Evolutionary conservation across 2,888 invertebrate species (phyloP), one percentile per base, ranked within the genome.

Genomic region (Malthinus flaveolus): DNA sequence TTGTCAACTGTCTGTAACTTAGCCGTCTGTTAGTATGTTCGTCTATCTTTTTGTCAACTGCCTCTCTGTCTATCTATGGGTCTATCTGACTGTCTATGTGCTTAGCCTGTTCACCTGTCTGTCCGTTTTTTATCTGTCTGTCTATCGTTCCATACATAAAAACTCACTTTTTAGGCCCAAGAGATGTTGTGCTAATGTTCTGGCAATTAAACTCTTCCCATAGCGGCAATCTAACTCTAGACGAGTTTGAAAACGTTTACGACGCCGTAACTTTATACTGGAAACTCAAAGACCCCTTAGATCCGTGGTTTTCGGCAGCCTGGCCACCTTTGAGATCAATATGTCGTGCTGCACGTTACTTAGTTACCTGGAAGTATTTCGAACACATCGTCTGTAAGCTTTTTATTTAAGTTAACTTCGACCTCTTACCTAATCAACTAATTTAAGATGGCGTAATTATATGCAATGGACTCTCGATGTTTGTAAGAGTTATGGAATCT

Each of bases 111-210:
- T n/a, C n/a, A n/a, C n/a, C n/a, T n/a, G n/a, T n/a, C n/a, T n/a
- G n/a, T n/a, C n/a, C n/a, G n/a, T n/a, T n/a, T n/a, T n/a, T n/a
- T n/a, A n/a, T n/a, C n/a, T n/a, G n/a, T n/a, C n/a, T n/a, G n/a
- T n/a, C n/a, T n/a, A n/a, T n/a, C n/a, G n/a, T n/a, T n/a, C n/a
- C n/a, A n/a, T n/a, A n/a, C n/a, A n/a, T n/a, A n/a, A n/a, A n/a
- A n/a, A n/a, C 5, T 23, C 2, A 23, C 5, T 23, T 13, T 33
- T 53, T 56, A 90, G 90, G 82, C 59, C 83, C 84, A 3, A 80
- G 87, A 62, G 92, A 93, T 74, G 85, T 89, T 6, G 86, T 91
- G 69, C 79, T 94, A 63, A 89, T 90, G 83, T 94, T 91, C 79
- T 89, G 89, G 73, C 87, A 89, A 59, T 80, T 94, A 65, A 91